These are phyloP conservation scores for Lacerta viridis DNA, from an alignment of 2,797 vertebrate species.

Conservation along the genomic window DNA sequence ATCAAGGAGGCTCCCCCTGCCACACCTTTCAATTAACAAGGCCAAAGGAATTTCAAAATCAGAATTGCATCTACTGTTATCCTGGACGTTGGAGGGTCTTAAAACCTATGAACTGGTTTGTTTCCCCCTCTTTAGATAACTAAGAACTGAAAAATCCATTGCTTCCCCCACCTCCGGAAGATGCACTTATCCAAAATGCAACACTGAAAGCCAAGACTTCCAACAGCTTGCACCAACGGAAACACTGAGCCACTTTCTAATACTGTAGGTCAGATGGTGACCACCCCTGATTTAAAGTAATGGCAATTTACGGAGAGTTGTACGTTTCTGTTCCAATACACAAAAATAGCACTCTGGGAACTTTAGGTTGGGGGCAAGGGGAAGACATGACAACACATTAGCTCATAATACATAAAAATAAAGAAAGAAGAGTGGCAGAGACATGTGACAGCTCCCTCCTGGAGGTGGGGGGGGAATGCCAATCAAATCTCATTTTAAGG, in stretches of 20 bases:
- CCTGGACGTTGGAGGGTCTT: constrained; percentile 42
- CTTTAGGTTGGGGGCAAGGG: constrained; percentile 38
- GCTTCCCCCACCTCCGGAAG: constrained; percentile 41
- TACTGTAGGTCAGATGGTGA: constrained; percentile 25
- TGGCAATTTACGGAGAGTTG: constrained; percentile 54
- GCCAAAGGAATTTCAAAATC: constrained; percentile 35
- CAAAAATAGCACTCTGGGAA: constrained; percentile 45
- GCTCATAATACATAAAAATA: constrained; percentile 61
- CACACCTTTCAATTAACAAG: constrained; percentile 17
- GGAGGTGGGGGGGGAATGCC: constrained; percentile 36
- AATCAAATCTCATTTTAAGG: constrained; percentile 65
- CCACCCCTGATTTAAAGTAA: constrained; percentile 52
- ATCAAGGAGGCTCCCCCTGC: constrained; percentile 5
- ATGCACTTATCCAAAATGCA: background rate
- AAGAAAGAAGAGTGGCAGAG: constrained; percentile 53
- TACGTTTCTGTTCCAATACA: constrained; percentile 46
- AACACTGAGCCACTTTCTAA: constrained; percentile 53
- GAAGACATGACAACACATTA: constrained; percentile 41
- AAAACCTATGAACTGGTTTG: constrained; percentile 36
- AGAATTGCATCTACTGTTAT: constrained; percentile 48
- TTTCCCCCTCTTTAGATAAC: background rate
- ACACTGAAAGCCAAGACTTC: background rate
- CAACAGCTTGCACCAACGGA: constrained; percentile 37
- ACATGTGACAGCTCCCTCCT: constrained; percentile 64
- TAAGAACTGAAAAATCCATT: constrained; percentile 39